Base-by-base conservation (phyloP, 1,140 invertebrate genomes). In the Diprion similis region DNA sequence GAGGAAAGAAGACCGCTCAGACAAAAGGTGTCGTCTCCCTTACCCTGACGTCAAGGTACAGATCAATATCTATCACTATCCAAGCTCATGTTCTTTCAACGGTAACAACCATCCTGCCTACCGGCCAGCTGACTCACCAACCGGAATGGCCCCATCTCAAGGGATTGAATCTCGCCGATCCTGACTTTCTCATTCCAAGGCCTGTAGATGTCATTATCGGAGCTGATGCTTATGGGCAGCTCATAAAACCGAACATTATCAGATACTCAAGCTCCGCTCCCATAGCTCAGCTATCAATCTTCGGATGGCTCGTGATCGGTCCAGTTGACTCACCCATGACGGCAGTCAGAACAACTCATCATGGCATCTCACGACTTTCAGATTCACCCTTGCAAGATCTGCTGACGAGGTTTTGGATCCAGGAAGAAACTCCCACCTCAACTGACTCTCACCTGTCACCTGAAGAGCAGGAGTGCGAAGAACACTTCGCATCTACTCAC, bases 161-260 rank as follows among this genome's bases (percentile, higher is more conserved):
- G 51, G 51, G 51, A 59, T 59, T 59, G n/a, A 59, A 59, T n/a
- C 51, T 59, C n/a, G 10, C 1, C 1, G 51, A 59, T 59, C 51
- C 51, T 13, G 51, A 59, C 11, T 59, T 59, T 59, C 51, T 59
- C 51, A 59, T n/a, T n/a, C 51, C 51, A 59, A 59, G 73, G 6
- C 1, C 48, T 3, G 73, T 78, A 37, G 78, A 80, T 51, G 47
- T 80, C 7, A 65, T 79, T 15, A 72, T 80, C 18, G 78, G 78
- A 59, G 75, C 73, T 4, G 75, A 76, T 19, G 68, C 46, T 8
- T 76, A 67, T 19, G 76, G 46, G 10, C 68, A 72, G 17, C 68
- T 70, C 13, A 76, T 78, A 15, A 70, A 72, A 45, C 71, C 66
- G 0, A 70, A 74, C 59, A 74, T 76, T 10, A 76, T 76, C 64